A percentile compares a stretch with the other conserved stretches of the same genome.
These are phyloP conservation scores for Australoheros scitulus DNA, from an alignment of 2,113 vertebrate genomes.

Conservation along the genomic window DNA sequence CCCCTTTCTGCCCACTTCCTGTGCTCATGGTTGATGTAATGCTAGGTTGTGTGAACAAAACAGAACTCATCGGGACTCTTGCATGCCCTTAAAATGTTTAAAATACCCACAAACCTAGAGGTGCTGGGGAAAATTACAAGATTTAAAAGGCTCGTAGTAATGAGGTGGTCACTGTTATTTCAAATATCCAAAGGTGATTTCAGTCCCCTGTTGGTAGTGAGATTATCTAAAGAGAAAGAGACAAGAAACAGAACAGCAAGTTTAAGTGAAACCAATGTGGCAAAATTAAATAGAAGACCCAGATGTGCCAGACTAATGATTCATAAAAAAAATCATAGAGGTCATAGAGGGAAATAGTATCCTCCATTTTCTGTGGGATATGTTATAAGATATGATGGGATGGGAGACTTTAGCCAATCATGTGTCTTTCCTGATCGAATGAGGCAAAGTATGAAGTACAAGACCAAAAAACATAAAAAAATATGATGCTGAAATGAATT, in stretches of 20 bases:
- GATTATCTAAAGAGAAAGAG: background rate
- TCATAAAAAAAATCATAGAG: background rate
- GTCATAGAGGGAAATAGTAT: background rate
- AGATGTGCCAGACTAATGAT: background rate
- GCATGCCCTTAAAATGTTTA: background rate
- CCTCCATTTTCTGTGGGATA: background rate
- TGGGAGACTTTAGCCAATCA: background rate
- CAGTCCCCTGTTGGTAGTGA: background rate
- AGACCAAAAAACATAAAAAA: too few relatives aligned
- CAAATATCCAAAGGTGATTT: background rate
- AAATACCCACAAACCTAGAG: background rate
- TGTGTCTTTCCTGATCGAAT: background rate
- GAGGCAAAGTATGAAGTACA: background rate
- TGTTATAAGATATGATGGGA: background rate
- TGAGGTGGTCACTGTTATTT: background rate
- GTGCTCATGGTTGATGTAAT: conserved; percentile 17
- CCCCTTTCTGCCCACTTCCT: conserved; percentile 71
- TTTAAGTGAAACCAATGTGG: conserved; percentile 4
- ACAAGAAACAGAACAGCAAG: background rate
- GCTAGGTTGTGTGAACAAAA: background rate
- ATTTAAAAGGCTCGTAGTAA: background rate
- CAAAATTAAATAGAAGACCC: background rate
- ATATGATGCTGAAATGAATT: too few relatives aligned
- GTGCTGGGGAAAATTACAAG: background rate
- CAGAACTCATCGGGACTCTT: background rate